These are phyloP conservation scores for Pseudochirops cupreus DNA, from an alignment of 2,797 vertebrate species.

Conservation along the genomic window DNA sequence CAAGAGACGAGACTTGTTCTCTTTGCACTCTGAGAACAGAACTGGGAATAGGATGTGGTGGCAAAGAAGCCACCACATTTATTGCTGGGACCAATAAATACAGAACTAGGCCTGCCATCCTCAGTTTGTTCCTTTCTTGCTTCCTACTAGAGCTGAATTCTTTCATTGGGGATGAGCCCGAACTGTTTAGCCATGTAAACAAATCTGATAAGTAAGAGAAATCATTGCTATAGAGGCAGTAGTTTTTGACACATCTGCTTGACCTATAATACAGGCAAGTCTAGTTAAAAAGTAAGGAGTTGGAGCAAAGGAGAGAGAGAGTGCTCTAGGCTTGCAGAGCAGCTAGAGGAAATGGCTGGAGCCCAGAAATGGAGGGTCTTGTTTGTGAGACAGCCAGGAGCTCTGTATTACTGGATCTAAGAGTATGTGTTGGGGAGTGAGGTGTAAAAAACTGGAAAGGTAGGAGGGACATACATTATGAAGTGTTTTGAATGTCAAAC, in stretches of 20 bases:
- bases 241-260: constrained; percentile 75
- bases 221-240: constrained; percentile 64
- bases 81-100: constrained; percentile 97
- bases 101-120: constrained; percentile 89
- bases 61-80: no score
- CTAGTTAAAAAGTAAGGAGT: constrained; percentile 78
- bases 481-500: neutral
- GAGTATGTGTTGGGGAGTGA: neutral
- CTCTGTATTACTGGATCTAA: neutral
- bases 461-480: neutral
- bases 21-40: neutral
- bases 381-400: neutral
- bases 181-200: constrained; percentile 82
- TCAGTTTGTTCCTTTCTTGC: constrained; percentile 86
- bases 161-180: constrained; percentile 58
- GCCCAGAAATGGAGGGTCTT: neutral
- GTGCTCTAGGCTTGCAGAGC: neutral
- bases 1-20: neutral
- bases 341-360: neutral
- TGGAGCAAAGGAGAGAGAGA: neutral
- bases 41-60: no score
- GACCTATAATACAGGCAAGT: constrained; percentile 74
- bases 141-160: constrained; percentile 73
- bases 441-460: neutral
- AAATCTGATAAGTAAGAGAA: constrained; percentile 75